These are phyloP conservation scores for Calliopsis andreniformis DNA, from an alignment of 1,140 invertebrate species.

Conservation along the genomic window DNA sequence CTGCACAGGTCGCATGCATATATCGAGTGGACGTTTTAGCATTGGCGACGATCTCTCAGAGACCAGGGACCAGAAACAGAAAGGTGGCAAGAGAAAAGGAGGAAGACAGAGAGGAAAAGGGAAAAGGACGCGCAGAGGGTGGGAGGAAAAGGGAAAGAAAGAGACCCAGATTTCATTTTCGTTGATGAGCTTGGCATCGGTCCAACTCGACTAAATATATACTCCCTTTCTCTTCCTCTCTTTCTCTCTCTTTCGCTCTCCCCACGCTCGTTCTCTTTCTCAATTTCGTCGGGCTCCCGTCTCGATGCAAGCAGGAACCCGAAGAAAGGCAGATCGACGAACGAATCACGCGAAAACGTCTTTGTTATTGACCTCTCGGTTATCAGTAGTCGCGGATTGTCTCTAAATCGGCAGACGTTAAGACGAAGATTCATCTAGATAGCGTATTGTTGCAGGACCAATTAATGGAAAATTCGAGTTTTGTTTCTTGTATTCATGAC, in stretches of 20 bases:
- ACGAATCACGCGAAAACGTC: conserved; percentile 8
- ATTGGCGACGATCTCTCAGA: conserved; percentile 29
- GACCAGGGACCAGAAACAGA: conserved; percentile 32
- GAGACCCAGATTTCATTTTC: conserved; percentile 82
- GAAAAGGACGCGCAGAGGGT: conserved; percentile 30
- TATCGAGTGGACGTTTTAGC: conserved; percentile 60
- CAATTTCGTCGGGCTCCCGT: conserved; percentile 40
- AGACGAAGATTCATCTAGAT: background rate
- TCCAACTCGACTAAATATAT: conserved; percentile 81
- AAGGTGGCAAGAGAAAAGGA: conserved; percentile 22
- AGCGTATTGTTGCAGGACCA: background rate
- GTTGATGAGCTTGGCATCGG: conserved; percentile 80
- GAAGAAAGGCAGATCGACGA: conserved; percentile 1
- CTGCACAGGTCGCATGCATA: conserved; percentile 38
- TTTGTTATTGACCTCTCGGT: background rate
- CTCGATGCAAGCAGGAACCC: conserved; percentile 22
- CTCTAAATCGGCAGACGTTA: background rate
- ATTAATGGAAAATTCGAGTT: too few relatives aligned
- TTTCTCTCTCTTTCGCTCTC: conserved; percentile 52
- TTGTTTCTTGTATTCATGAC: too few relatives aligned
- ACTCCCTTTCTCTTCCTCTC: conserved; percentile 69
- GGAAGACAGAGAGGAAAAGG: conserved; percentile 30
- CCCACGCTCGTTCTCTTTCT: conserved; percentile 40
- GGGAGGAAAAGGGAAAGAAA: conserved; percentile 51
- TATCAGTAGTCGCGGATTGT: background rate